phyloP scores from a whole-genome alignment of 1,140 invertebrate genomes.

The Aphis gossypii region DNA sequence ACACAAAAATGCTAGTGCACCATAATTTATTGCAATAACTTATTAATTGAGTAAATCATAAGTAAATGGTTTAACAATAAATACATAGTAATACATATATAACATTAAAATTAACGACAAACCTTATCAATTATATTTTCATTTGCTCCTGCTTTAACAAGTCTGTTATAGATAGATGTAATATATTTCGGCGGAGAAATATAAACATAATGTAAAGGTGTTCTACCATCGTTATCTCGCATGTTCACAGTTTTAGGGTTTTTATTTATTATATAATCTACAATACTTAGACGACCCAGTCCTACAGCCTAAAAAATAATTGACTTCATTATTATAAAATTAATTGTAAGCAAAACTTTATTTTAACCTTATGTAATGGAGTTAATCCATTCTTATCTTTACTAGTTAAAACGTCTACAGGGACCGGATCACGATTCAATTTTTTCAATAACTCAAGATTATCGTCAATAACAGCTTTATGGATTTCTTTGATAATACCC shows the following conservation, averaged over 20 bases:
- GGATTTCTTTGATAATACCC: conserved; percentile 83
- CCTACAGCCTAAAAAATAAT: conserved; percentile 75
- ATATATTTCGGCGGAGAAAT: conserved; percentile 76
- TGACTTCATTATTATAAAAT: not conserved
- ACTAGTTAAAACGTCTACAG: conserved; percentile 76
- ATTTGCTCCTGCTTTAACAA: conserved; percentile 79
- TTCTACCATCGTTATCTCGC: conserved; percentile 82
- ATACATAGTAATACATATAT: not conserved
- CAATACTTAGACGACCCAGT: conserved; percentile 75
- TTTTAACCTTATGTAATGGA: conserved; percentile 78
- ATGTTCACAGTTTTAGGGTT: conserved; percentile 74
- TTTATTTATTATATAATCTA: conserved; percentile 76
- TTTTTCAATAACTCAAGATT: conserved; percentile 76
- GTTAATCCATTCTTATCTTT: conserved; percentile 83
- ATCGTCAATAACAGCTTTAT: conserved; percentile 77
- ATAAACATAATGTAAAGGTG: conserved; percentile 82
- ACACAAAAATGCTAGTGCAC: not conserved
- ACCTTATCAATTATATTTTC: conserved; percentile 83
- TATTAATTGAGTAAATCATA: not conserved
- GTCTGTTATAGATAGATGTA: conserved; percentile 75
- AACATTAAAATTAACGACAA: conserved; percentile 56
- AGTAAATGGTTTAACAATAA: not conserved
- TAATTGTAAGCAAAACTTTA: not conserved
- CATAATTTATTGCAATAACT: not conserved
- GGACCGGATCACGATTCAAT: conserved; percentile 73